Evolutionary conservation across 1,140 invertebrate genomes (phyloP).

Genomic region (Cheumatopsyche charites): DNA sequence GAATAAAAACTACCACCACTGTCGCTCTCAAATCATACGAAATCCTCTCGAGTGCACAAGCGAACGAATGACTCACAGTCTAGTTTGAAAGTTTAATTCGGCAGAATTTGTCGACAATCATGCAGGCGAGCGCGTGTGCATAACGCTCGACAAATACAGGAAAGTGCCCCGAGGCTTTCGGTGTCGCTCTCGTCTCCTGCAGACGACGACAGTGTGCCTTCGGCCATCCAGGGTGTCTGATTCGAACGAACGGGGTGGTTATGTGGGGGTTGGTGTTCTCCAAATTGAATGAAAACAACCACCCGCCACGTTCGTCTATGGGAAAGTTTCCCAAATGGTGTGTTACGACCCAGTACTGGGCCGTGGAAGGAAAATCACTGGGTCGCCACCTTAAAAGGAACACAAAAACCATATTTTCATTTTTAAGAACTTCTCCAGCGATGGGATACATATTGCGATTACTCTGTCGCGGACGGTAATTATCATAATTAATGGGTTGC

Average conservation of each 20-base stretch:
- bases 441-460: too few relatives aligned
- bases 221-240: background rate
- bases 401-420: too few relatives aligned
- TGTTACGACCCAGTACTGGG: too few relatives aligned
- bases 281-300: constrained; percentile 46
- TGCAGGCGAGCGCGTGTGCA: constrained; percentile 33
- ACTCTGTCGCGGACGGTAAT: too few relatives aligned
- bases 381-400: too few relatives aligned
- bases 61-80: background rate
- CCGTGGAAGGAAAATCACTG: too few relatives aligned
- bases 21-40: too few relatives aligned
- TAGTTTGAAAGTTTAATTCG: constrained; percentile 47
- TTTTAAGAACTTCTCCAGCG: too few relatives aligned
- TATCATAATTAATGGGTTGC: too few relatives aligned
- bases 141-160: constrained; percentile 33
- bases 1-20: too few relatives aligned
- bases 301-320: background rate
- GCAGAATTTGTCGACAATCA: constrained; percentile 31
- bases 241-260: background rate
- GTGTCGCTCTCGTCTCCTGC: background rate
- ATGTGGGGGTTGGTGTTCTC: constrained; percentile 24
- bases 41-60: background rate
- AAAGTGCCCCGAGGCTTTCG: background rate
- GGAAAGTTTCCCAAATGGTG: too few relatives aligned
- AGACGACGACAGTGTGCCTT: background rate